These are phyloP conservation scores for Drosophila ohnishii DNA, from an alignment of 1,140 invertebrate genomes.

Conservation along the genomic window DNA sequence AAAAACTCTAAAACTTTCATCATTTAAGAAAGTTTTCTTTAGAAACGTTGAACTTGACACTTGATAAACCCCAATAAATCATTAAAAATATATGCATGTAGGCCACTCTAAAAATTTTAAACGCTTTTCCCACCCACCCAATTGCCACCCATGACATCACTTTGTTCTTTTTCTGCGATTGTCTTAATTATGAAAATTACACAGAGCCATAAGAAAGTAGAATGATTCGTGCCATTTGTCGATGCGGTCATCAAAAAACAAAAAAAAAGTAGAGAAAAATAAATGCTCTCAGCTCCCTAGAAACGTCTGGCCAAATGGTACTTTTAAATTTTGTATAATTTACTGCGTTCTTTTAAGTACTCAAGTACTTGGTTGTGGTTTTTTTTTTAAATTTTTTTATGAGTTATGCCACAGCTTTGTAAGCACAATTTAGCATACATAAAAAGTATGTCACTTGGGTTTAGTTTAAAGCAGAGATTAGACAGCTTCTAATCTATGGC, in stretches of 20 bases:
- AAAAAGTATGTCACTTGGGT: conserved; percentile 1
- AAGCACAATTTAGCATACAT: not conserved
- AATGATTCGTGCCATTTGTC: conserved; percentile 48
- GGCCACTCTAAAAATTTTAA: not conserved
- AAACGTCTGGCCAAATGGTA: conserved; percentile 3
- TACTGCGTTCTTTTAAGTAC: conserved; percentile 12
- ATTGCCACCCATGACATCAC: conserved; percentile 62
- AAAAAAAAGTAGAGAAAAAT: not conserved
- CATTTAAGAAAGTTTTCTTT: not conserved
- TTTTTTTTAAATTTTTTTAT: not conserved
- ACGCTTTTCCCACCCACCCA: conserved; percentile 6
- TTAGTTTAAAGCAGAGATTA: not conserved
- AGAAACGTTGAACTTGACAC: not conserved
- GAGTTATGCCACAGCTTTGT: not conserved
- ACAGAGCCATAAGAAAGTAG: conserved; percentile 13
- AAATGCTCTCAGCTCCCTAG: not conserved
- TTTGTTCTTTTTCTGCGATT: conserved; percentile 19
- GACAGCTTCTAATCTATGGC: not conserved
- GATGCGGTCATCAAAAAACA: conserved; percentile 26
- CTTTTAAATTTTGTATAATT: conserved; percentile 12
- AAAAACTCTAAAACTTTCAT: not conserved
- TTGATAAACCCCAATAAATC: too few relatives aligned
- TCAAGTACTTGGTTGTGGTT: not conserved
- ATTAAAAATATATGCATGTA: not conserved
- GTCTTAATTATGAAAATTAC: conserved; percentile 41